These are phyloP conservation scores for Phataginus tricuspis DNA, from an alignment of 2,797 vertebrate genomes.

Conservation along the genomic window DNA sequence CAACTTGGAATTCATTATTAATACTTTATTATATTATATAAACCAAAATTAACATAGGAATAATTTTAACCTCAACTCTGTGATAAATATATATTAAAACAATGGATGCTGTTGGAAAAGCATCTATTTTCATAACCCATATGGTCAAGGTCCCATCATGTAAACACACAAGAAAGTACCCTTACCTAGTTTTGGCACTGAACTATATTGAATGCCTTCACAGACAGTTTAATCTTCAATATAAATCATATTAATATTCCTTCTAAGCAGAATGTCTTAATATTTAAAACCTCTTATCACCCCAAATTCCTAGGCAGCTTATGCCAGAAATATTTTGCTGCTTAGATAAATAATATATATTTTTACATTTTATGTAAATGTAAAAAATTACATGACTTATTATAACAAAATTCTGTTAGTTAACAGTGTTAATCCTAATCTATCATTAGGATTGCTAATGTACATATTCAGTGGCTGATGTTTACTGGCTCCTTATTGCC, in stretches of 20 bases:
- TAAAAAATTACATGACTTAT: background rate
- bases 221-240: background rate
- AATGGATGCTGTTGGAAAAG: background rate
- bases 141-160: background rate
- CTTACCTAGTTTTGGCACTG: background rate
- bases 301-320: slow-evolving; percentile 6
- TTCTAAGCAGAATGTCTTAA: background rate
- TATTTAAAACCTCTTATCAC: background rate
- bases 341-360: background rate
- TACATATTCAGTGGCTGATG: background rate
- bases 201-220: background rate
- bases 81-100: background rate
- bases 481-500: background rate
- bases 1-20: background rate
- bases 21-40: background rate
- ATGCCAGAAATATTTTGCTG: background rate
- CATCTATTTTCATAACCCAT: background rate
- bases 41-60: background rate
- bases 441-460: background rate
- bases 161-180: background rate
- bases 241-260: slow-evolving; percentile 17
- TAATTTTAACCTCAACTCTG: slow-evolving; percentile 3
- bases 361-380: background rate
- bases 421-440: background rate
- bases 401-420: background rate